Conservation (phyloP, 1,140 invertebrate species). For the Tetramorium simillimum region DNA sequence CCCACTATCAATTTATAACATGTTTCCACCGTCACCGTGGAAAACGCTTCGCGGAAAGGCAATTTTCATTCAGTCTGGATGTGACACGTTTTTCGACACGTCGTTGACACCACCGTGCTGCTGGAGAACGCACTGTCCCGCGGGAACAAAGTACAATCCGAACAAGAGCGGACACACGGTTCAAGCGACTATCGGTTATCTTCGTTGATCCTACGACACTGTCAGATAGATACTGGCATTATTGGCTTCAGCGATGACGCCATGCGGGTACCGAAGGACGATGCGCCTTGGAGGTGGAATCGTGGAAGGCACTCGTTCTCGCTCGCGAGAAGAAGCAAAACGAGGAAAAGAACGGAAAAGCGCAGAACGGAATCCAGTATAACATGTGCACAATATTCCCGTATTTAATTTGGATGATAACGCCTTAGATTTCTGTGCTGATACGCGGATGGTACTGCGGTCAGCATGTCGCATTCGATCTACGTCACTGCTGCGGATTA, state of each 20-base stretch:
- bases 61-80: background rate
- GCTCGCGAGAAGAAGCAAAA: background rate
- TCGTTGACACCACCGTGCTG: background rate
- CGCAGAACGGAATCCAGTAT: background rate
- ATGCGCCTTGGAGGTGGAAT: background rate
- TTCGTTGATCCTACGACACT: conserved; percentile 54
- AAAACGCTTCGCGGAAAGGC: background rate
- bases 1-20: conserved; percentile 26
- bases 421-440: background rate
- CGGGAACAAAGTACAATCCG: background rate
- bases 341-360: background rate
- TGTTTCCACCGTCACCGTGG: background rate
- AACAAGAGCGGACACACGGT: no score
- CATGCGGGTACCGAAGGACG: conserved; percentile 41
- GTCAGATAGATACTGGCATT: background rate
- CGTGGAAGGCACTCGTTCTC: background rate
- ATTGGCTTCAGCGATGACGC: conserved; percentile 32
- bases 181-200: conserved; percentile 4
- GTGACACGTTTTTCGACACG: background rate
- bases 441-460: background rate
- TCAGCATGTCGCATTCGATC: background rate
- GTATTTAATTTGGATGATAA: background rate
- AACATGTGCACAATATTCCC: background rate
- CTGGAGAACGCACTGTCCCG: background rate
- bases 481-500: background rate